Evolutionary conservation across 1,140 invertebrate genomes (phyloP).

Genomic region (Hetaerina americana): DNA sequence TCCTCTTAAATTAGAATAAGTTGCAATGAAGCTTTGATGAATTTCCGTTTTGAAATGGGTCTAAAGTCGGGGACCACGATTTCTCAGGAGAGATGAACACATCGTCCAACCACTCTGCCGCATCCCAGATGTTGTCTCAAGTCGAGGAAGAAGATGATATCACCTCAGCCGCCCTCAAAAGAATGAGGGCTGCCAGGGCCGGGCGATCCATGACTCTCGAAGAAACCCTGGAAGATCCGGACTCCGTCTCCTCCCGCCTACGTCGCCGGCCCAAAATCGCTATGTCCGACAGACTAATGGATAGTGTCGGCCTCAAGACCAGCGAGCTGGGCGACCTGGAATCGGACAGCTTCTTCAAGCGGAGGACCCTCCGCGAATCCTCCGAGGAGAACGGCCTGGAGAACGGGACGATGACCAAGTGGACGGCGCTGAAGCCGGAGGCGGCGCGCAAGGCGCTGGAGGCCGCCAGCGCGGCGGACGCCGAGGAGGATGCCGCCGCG

Average conservation of each 20-base stretch:
- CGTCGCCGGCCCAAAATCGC: slow-evolving; percentile 15
- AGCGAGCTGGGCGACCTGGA: slow-evolving; percentile 13
- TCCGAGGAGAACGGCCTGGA: slow-evolving; percentile 9
- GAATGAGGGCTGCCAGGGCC: not conserved
- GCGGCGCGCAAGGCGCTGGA: slow-evolving; percentile 19
- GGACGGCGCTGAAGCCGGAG: slow-evolving; percentile 31
- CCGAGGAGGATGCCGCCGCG: slow-evolving; percentile 20
- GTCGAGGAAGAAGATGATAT: slow-evolving; percentile 8
- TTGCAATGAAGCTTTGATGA: too few species aligned
- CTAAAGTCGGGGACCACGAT: not conserved
- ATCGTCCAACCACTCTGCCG: not conserved
- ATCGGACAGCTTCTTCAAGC: slow-evolving; percentile 2
- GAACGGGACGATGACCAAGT: slow-evolving; percentile 31
- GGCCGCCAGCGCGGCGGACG: slow-evolving; percentile 12
- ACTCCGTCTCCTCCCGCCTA: slow-evolving; percentile 22
- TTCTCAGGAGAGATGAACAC: not conserved
- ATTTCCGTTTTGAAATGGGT: not conserved
- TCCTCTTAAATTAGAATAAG: too few species aligned
- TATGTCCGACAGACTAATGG: slow-evolving; percentile 9
- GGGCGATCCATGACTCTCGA: not conserved
- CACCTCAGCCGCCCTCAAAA: slow-evolving; percentile 2
- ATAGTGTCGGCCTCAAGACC: slow-evolving; percentile 9
- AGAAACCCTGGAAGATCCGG: slow-evolving; percentile 19
- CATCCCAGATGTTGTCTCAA: not conserved
- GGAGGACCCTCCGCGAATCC: not conserved